phyloP scores from a whole-genome alignment of 2,888 invertebrate species.

The Leptinotarsa peninsularis region DNA sequence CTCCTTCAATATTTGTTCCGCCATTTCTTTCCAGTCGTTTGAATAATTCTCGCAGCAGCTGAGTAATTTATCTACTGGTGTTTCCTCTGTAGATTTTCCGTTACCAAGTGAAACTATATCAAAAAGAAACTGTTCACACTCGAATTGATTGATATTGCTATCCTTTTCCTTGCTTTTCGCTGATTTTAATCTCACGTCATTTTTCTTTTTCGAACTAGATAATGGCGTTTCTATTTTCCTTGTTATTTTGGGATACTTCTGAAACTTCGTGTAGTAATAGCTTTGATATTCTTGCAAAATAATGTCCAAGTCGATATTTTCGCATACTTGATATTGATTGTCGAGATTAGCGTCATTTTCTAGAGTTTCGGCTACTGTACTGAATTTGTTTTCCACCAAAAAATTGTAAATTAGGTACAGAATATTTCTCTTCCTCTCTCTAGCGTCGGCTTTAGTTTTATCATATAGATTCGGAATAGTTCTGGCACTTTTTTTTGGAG shows the following conservation, averaged over 20 bases:
- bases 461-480: conserved; percentile 47
- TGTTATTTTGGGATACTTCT: conserved; percentile 86
- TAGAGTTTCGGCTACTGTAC: conserved; percentile 75
- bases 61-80: conserved; percentile 42
- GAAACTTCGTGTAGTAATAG: conserved; percentile 87
- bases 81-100: conserved; percentile 29
- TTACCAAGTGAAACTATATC: conserved; percentile 50
- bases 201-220: conserved; percentile 47
- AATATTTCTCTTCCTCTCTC: conserved; percentile 67
- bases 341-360: conserved; percentile 80
- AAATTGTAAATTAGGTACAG: conserved; percentile 77
- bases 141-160: conserved; percentile 49
- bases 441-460: conserved; percentile 58
- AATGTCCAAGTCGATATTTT: conserved; percentile 90
- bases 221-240: conserved; percentile 65
- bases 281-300: conserved; percentile 90
- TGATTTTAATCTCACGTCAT: conserved; percentile 31
- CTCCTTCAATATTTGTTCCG: conserved; percentile 75
- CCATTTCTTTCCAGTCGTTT: conserved; percentile 75
- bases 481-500: conserved; percentile 33
- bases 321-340: conserved; percentile 81
- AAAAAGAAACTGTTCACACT: conserved; percentile 54
- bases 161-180: conserved; percentile 37
- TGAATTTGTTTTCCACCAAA: conserved; percentile 75
- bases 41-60: conserved; percentile 61